phyloP scores from a whole-genome alignment of 2,113 vertebrate genomes.

The Bos indicus region DNA sequence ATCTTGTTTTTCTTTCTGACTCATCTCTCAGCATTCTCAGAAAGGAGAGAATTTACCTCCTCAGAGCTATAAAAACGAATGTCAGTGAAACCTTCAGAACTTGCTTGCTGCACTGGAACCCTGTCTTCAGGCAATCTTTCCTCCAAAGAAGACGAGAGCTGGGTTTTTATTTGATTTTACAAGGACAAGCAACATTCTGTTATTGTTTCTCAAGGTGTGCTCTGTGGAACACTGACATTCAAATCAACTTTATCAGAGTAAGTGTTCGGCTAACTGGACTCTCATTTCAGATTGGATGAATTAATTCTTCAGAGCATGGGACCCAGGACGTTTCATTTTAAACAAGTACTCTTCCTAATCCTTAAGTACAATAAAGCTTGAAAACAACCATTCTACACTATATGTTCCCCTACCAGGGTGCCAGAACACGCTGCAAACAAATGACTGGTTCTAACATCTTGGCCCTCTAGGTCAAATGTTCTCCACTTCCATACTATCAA shows the following conservation, averaged over 20 bases:
- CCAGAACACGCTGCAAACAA: not conserved
- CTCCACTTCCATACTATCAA: not conserved
- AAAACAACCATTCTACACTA: not conserved
- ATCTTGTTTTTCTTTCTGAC: not conserved
- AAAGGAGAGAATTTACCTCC: slow-evolving; percentile 19
- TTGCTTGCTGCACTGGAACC: not conserved
- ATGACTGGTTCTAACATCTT: not conserved
- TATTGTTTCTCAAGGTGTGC: not conserved
- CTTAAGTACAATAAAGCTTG: not conserved
- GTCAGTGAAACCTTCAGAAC: not conserved
- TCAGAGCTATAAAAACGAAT: not conserved
- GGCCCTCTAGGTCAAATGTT: not conserved
- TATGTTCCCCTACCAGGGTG: not conserved
- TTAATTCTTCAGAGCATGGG: not conserved
- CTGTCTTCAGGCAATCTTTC: slow-evolving; percentile 1
- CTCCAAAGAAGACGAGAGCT: not conserved
- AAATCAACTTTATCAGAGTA: not conserved
- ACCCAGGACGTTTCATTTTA: not conserved
- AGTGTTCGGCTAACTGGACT: not conserved
- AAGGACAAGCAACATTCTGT: not conserved
- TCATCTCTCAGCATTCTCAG: not conserved
- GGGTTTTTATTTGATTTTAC: not conserved
- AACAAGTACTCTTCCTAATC: not conserved
- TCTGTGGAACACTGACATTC: not conserved
- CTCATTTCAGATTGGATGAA: not conserved